Conservation (phyloP, 1,140 invertebrate species). For the Venustaconcha ellipsiformis region DNA sequence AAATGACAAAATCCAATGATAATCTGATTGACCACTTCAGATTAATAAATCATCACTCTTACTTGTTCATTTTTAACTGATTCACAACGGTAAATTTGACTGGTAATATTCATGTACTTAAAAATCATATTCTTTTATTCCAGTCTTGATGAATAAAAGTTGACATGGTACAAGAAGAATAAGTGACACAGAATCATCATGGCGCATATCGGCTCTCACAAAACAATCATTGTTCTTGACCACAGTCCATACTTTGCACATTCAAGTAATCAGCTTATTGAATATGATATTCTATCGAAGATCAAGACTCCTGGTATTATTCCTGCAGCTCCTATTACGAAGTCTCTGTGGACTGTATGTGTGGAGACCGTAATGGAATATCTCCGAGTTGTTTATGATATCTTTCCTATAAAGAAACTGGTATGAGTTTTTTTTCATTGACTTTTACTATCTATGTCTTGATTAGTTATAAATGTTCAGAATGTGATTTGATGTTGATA, state of each 20-base stretch:
- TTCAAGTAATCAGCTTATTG: constrained; percentile 86
- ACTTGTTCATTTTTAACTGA: no score
- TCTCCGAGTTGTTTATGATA: constrained; percentile 95
- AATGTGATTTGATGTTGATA: no score
- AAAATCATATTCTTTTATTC: no score
- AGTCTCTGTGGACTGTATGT: constrained; percentile 94
- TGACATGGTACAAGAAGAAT: no score
- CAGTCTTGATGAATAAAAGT: no score
- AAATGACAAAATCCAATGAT: no score
- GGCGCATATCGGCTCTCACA: constrained; percentile 73
- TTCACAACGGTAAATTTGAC: no score
- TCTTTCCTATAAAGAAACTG: constrained; percentile 89
- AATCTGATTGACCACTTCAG: no score
- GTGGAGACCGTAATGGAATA: constrained; percentile 96
- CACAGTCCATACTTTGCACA: constrained; percentile 90
- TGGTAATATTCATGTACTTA: no score
- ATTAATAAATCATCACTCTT: no score
- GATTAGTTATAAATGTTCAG: no score
- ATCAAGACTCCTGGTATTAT: constrained; percentile 74
- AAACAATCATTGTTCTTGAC: constrained; percentile 95
- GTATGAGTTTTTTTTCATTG: constrained; percentile 70
- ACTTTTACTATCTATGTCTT: no score
- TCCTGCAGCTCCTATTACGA: constrained; percentile 83
- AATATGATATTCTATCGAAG: constrained; percentile 82
- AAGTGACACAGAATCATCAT: not conserved